phyloP scores from a whole-genome alignment of 2,888 invertebrate genomes.

The Thymelicus sylvestris region DNA sequence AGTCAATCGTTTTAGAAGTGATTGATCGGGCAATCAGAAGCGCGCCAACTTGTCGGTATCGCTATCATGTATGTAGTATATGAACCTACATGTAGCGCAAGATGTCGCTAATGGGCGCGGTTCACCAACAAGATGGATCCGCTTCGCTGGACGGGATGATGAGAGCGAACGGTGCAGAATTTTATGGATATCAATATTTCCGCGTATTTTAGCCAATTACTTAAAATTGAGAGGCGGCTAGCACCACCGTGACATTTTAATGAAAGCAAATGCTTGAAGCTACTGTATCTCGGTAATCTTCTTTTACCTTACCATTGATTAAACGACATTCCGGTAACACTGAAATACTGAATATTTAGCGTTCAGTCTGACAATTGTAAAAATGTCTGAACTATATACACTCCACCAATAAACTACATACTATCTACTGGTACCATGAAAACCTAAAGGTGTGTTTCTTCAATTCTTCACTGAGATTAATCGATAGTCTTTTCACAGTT shows the following conservation, averaged over 20 bases:
- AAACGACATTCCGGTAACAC: too few relatives aligned
- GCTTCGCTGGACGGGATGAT: slow-evolving; percentile 19
- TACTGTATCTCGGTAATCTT: too few relatives aligned
- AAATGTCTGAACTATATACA: too few relatives aligned
- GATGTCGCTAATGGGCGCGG: slow-evolving; percentile 1
- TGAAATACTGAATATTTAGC: too few relatives aligned
- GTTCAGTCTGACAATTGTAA: too few relatives aligned
- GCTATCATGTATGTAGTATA: neutral
- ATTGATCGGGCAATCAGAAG: slow-evolving; percentile 44
- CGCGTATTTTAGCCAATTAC: slow-evolving; percentile 1
- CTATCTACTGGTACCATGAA: too few relatives aligned
- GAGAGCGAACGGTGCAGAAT: neutral
- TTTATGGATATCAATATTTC: slow-evolving; percentile 1
- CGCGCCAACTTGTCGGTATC: neutral
- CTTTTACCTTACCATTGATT: too few relatives aligned
- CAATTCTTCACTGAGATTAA: too few relatives aligned
- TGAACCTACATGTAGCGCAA: neutral
- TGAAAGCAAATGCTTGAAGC: neutral
- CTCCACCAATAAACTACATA: too few relatives aligned
- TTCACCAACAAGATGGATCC: slow-evolving; percentile 3
- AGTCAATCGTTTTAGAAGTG: slow-evolving; percentile 39
- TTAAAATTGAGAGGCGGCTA: neutral
- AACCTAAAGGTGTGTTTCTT: too few relatives aligned
- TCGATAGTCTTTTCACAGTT: neutral
- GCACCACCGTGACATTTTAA: neutral